A percentile compares a stretch with the other conserved stretches of the same genome.
These are phyloP conservation scores for Drosophila maculinotata DNA, from an alignment of 2,888 invertebrate genomes.

Conservation along the genomic window DNA sequence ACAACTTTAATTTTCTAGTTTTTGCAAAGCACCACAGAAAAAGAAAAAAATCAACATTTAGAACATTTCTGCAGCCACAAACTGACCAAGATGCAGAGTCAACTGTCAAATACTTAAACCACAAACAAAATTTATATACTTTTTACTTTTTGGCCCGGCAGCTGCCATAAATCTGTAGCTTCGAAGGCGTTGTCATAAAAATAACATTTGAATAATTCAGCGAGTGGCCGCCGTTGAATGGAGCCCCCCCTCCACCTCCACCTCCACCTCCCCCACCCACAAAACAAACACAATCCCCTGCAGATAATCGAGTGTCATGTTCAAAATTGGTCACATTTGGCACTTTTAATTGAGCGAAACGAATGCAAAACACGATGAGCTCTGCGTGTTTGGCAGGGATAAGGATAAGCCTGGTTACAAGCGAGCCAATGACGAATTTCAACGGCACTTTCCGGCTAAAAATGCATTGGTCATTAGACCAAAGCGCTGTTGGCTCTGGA, in stretches of 20 bases:
- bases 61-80: constrained; percentile 12
- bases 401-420: constrained; percentile 46
- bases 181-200: constrained; percentile 56
- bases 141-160: constrained; percentile 47
- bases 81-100: constrained; percentile 30
- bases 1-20: constrained; percentile 27
- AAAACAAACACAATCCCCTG: constrained; percentile 1
- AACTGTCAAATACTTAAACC: constrained; percentile 64
- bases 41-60: constrained; percentile 6
- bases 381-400: constrained; percentile 11
- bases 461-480: constrained; percentile 71
- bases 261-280: neutral
- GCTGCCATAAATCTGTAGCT: constrained; percentile 59
- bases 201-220: constrained; percentile 59
- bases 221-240: constrained; percentile 21
- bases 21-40: neutral
- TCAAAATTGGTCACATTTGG: constrained; percentile 61
- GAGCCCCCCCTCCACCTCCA: neutral
- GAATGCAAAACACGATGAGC: constrained; percentile 60
- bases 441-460: constrained; percentile 42
- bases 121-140: constrained; percentile 69
- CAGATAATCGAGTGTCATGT: constrained; percentile 58
- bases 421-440: constrained; percentile 64
- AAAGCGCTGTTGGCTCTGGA: constrained; percentile 48
- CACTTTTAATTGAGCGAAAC: constrained; percentile 73